Percentiles rank a stretch among this genome's conserved stretches.
These are phyloP conservation scores for Tenrec ecaudatus DNA, from an alignment of 2,113 vertebrate genomes.

Conservation along the genomic window DNA sequence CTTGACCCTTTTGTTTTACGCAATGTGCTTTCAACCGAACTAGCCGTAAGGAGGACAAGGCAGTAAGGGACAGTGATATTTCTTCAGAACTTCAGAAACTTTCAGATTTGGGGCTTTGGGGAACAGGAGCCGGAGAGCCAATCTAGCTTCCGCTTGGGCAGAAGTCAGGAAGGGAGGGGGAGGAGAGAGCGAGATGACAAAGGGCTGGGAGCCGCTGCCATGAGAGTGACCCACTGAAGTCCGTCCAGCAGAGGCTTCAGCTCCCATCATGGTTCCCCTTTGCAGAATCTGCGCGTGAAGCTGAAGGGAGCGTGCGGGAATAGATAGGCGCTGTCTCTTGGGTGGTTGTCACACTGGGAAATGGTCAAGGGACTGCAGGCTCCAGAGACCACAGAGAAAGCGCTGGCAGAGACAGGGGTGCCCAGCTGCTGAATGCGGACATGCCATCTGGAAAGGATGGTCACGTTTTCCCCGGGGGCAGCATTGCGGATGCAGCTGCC, in stretches of 20 bases:
- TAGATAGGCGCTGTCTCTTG: background rate
- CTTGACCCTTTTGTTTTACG: slow-evolving; percentile 3
- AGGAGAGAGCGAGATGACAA: too few relatives aligned
- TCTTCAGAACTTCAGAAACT: background rate
- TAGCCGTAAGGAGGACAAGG: background rate
- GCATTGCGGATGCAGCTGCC: background rate
- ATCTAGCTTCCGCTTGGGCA: background rate
- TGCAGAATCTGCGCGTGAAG: background rate
- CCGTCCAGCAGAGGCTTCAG: background rate
- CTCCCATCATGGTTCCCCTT: background rate
- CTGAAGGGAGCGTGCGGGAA: background rate
- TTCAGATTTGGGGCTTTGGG: slow-evolving; percentile 25
- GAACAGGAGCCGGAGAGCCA: background rate
- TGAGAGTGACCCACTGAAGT: fast-evolving
- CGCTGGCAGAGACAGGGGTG: background rate
- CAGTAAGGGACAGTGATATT: background rate
- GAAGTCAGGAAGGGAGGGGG: background rate
- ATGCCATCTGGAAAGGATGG: background rate
- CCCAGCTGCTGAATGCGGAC: fast-evolving
- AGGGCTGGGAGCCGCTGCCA: background rate
- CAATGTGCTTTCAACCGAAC: background rate
- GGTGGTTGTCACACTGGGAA: background rate
- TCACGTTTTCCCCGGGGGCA: background rate
- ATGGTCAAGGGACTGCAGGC: background rate
- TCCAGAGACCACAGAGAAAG: background rate